These are phyloP conservation scores for Crossaster papposus DNA, from an alignment of 53 echinoderm and acorn worm species.

Conservation along the genomic window DNA sequence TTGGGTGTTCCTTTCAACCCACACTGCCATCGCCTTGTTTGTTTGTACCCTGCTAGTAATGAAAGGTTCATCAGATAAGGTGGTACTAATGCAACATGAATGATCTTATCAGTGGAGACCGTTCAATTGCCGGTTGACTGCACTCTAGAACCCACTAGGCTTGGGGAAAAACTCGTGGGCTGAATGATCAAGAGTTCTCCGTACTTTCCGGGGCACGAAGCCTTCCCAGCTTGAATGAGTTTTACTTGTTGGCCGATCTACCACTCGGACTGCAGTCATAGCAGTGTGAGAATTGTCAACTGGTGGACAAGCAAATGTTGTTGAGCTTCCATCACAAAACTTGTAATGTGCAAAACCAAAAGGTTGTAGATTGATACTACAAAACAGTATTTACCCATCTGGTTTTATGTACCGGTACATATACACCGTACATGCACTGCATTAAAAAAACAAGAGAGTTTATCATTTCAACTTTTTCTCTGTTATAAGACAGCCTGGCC, in stretches of 20 bases:
- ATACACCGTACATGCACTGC: too few species aligned
- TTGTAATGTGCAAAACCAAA: too few species aligned
- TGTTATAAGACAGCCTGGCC: too few species aligned
- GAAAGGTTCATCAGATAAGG: not conserved
- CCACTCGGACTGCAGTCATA: not conserved
- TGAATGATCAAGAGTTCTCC: not conserved
- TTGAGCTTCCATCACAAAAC: too few species aligned
- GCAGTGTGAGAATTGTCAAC: not conserved
- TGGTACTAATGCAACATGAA: constrained; percentile 21
- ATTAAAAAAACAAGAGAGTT: too few species aligned
- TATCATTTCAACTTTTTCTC: too few species aligned
- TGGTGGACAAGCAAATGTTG: too few species aligned
- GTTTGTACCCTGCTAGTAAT: not conserved
- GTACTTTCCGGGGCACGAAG: not conserved
- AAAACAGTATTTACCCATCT: too few species aligned
- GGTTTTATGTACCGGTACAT: too few species aligned
- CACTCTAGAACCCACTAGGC: not conserved
- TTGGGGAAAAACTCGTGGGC: not conserved
- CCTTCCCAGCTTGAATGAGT: not conserved
- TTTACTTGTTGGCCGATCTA: not conserved
- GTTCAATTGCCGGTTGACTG: constrained; percentile 1
- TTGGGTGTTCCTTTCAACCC: not conserved
- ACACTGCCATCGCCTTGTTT: not conserved
- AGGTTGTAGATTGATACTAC: too few species aligned
- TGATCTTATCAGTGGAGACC: constrained; percentile 10